These are phyloP conservation scores for Linurgus olivaceus DNA, from an alignment of 2,797 vertebrate species.

Conservation along the genomic window DNA sequence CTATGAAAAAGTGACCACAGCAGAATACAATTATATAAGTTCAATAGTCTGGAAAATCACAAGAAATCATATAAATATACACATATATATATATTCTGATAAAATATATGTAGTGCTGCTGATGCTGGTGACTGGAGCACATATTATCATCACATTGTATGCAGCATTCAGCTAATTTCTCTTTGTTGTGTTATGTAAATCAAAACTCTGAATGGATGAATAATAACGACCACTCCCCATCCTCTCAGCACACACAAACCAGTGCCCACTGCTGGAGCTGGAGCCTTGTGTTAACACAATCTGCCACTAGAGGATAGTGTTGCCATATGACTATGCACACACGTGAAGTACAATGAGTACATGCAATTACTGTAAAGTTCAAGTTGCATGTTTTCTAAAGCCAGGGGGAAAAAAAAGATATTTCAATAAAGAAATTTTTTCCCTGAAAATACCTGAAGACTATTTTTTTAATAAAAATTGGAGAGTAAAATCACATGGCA, in stretches of 20 bases:
- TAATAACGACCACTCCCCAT: background rate
- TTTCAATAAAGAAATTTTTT: background rate
- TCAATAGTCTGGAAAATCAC: background rate
- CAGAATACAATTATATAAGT: background rate
- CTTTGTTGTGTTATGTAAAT: background rate
- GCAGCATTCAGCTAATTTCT: background rate
- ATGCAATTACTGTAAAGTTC: background rate
- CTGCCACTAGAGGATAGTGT: slow-evolving; percentile 61
- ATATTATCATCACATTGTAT: background rate
- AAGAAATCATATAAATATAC: background rate
- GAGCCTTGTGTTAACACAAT: background rate
- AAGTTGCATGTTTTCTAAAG: background rate
- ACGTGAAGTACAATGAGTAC: background rate
- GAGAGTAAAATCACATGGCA: background rate
- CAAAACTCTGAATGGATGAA: background rate
- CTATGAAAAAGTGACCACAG: background rate
- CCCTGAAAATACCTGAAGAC: background rate
- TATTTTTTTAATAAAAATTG: background rate
- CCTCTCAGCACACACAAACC: background rate
- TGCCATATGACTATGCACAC: background rate
- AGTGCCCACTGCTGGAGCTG: accelerated
- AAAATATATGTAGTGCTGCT: background rate
- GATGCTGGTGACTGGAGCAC: background rate
- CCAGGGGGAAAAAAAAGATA: accelerated
- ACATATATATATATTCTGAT: background rate